phyloP scores from a whole-genome alignment of 2,113 vertebrate genomes.

The Baryphthengus martii region DNA sequence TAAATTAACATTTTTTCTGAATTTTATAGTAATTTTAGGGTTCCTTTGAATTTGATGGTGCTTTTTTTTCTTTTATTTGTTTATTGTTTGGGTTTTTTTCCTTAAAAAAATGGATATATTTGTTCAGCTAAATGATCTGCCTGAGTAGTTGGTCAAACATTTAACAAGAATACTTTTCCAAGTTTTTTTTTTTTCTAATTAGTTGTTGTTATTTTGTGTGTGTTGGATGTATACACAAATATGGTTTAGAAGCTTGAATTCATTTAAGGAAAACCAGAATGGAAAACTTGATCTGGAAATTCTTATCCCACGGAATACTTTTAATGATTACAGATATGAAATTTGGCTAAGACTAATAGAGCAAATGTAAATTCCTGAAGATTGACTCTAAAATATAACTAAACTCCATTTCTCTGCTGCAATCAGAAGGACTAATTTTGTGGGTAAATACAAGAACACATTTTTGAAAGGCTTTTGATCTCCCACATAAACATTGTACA shows the following conservation, averaged over 20 bases:
- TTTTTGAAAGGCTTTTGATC: not conserved
- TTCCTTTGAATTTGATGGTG: not conserved
- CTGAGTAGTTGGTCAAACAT: not conserved
- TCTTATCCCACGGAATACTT: not conserved
- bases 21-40: not conserved
- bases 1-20: not conserved
- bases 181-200: not conserved
- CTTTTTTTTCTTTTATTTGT: not conserved
- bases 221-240: not conserved
- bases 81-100: accelerated
- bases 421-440: not conserved
- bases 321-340: not conserved
- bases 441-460: not conserved
- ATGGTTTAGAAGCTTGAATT: not conserved
- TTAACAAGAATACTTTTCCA: not conserved
- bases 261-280: not conserved
- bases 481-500: not conserved
- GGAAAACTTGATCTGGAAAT: not conserved
- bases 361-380: not conserved
- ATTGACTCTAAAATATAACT: not conserved
- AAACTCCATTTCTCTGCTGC: not conserved
- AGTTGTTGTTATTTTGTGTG: not conserved
- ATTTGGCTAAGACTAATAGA: not conserved
- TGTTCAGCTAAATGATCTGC: not conserved
- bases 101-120: not conserved